Evolutionary conservation across 1,140 invertebrate species (phyloP).

Genomic region (Trachymyrmex cornetzi): DNA sequence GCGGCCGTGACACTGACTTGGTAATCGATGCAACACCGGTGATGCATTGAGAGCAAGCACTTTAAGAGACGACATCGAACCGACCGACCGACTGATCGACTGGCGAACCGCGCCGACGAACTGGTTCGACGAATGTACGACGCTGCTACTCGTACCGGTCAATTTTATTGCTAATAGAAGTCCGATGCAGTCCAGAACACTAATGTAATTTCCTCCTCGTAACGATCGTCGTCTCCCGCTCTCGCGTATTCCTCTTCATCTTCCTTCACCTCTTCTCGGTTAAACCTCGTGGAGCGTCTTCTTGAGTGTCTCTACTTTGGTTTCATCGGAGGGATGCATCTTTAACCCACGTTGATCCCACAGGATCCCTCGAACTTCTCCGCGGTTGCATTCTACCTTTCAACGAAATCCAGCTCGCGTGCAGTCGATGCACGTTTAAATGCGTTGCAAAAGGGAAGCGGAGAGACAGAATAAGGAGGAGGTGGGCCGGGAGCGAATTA

Average conservation of each 20-base stretch:
- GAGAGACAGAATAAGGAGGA: not conserved
- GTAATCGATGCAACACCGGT: slow-evolving; percentile 47
- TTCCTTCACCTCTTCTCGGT: not conserved
- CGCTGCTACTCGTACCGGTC: slow-evolving; percentile 44
- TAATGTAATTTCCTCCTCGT: slow-evolving; percentile 77
- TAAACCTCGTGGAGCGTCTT: slow-evolving; percentile 30
- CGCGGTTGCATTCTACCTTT: slow-evolving; percentile 26
- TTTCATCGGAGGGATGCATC: slow-evolving; percentile 58
- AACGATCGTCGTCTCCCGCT: slow-evolving; percentile 66
- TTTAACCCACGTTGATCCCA: slow-evolving; percentile 2
- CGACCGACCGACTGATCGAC: not conserved
- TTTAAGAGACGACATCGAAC: slow-evolving; percentile 47
- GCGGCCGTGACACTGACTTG: slow-evolving; percentile 13
- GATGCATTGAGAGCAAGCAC: slow-evolving; percentile 40
- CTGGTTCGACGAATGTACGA: slow-evolving; percentile 6
- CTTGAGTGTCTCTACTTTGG: slow-evolving; percentile 55
- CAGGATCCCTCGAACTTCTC: not conserved
- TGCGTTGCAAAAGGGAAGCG: slow-evolving; percentile 43
- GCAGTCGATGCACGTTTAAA: slow-evolving; percentile 71
- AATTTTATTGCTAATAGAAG: slow-evolving; percentile 81
- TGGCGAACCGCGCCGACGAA: slow-evolving; percentile 41
- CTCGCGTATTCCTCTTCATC: slow-evolving; percentile 27
- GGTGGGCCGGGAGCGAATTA: slow-evolving; percentile 66
- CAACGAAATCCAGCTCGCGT: slow-evolving; percentile 65
- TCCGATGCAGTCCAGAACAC: slow-evolving; percentile 70